Conservation (phyloP, 2,797 vertebrate species). For the Psittacula derbiana region DNA sequence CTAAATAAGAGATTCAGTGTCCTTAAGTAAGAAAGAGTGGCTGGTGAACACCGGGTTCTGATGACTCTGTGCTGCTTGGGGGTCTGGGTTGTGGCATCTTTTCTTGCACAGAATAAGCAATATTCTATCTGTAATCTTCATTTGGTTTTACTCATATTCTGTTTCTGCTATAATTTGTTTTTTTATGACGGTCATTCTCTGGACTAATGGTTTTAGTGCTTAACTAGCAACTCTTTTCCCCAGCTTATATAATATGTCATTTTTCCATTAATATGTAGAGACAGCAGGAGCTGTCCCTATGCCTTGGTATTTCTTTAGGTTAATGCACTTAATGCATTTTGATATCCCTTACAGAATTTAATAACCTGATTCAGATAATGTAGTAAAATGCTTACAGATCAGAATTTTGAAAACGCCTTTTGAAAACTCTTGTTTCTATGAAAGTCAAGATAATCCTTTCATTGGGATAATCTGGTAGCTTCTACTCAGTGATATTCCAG, state of each 20-base stretch:
- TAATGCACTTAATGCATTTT: not conserved
- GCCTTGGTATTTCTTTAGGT: not conserved
- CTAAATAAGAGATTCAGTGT: not conserved
- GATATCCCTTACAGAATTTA: not conserved
- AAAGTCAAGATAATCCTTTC: not conserved
- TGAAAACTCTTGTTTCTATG: not conserved
- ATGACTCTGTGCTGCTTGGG: not conserved
- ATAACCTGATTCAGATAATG: not conserved
- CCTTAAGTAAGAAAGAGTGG: not conserved
- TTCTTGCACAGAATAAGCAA: not conserved
- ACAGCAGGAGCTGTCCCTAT: not conserved
- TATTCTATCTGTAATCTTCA: not conserved
- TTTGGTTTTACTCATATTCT: not conserved
- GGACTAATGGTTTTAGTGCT: not conserved
- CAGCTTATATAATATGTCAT: not conserved
- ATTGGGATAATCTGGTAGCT: not conserved
- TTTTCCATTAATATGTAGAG: accelerated
- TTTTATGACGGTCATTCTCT: accelerated
- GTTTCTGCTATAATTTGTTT: not conserved
- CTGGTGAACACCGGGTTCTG: not conserved
- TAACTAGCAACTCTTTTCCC: not conserved
- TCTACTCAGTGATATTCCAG: not conserved
- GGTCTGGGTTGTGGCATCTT: not conserved
- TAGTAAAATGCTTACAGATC: not conserved
- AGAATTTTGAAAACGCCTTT: not conserved